Evolutionary conservation across 2,797 vertebrate genomes (phyloP).

Genomic region (Rhinella marina): DNA sequence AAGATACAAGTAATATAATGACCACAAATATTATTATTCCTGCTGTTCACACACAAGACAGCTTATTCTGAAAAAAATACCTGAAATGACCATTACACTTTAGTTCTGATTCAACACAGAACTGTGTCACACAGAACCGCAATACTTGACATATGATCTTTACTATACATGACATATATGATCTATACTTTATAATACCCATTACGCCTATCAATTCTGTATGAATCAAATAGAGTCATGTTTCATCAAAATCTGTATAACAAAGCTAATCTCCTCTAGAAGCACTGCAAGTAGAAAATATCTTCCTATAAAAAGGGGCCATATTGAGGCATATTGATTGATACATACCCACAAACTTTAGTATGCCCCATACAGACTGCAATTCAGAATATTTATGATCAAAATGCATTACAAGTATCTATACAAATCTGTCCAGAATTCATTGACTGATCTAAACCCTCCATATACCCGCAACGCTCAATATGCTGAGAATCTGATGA

Average conservation of each 20-base stretch:
- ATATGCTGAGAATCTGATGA: background rate
- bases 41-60: no score
- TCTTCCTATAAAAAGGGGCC: background rate
- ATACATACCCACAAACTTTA: background rate
- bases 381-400: background rate
- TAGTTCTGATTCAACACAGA: no score
- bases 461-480: background rate
- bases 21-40: no score
- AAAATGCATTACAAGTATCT: background rate
- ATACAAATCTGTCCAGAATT: background rate
- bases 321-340: background rate
- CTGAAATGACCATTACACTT: no score
- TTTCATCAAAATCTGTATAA: background rate
- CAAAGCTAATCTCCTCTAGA: background rate
- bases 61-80: no score
- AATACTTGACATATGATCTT: background rate
- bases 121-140: background rate
- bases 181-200: no score
- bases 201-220: background rate
- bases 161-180: background rate
- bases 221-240: background rate
- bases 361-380: background rate
- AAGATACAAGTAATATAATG: no score
- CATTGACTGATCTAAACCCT: background rate
- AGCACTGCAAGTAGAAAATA: background rate